These are phyloP conservation scores for Protomyctophum bolini DNA, from an alignment of 2,113 vertebrate species.

Conservation along the genomic window DNA sequence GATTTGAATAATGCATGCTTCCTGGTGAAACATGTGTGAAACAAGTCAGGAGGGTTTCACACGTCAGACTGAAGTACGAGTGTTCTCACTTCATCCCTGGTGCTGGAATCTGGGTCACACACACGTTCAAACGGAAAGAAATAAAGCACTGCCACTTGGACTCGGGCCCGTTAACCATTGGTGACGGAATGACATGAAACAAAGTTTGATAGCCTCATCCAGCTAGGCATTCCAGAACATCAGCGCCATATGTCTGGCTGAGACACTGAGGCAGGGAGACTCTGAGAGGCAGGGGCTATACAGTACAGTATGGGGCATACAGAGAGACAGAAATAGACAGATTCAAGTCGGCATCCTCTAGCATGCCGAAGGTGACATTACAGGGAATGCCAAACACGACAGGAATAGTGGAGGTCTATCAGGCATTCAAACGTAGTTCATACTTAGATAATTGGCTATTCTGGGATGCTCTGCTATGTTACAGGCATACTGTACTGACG, in stretches of 20 bases:
- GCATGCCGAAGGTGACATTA: background rate
- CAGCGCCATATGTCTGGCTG: constrained; percentile 52
- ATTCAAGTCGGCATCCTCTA: background rate
- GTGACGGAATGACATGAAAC: constrained; percentile 56
- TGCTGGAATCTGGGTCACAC: constrained; percentile 55
- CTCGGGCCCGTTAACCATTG: constrained; percentile 43
- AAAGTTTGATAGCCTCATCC: constrained; percentile 37
- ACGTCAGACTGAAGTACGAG: constrained; percentile 2
- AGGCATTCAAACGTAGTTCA: constrained; percentile 10
- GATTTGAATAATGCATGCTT: background rate
- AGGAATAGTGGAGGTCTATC: constrained; percentile 4
- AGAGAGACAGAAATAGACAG: background rate
- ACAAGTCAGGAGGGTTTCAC: background rate
- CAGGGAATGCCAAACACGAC: constrained; percentile 54
- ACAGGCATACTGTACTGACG: no score
- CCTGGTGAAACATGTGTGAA: background rate
- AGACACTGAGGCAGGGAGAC: constrained; percentile 9
- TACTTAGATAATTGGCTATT: constrained; percentile 17
- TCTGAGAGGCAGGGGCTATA: constrained; percentile 23
- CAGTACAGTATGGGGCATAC: background rate
- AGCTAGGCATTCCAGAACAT: constrained; percentile 46
- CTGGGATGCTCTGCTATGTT: no score
- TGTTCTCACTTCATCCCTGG: constrained; percentile 10
- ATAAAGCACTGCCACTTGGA: constrained; percentile 50
- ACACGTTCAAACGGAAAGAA: constrained; percentile 56